Conservation (phyloP, 2,888 invertebrate species). For the Panopea generosa region DNA sequence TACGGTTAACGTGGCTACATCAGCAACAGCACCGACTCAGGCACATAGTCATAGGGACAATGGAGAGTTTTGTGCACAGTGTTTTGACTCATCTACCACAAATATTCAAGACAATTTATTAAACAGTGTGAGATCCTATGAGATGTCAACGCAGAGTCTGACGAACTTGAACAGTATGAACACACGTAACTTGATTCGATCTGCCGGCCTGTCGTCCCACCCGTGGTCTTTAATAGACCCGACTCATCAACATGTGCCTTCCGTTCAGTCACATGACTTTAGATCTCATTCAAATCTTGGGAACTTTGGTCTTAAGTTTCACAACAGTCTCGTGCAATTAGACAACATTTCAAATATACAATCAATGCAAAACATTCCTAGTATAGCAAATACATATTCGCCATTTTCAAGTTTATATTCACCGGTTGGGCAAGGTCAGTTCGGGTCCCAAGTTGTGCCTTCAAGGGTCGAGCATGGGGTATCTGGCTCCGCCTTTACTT, state of each 20-base stretch:
- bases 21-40: not conserved
- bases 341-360: constrained; percentile 53
- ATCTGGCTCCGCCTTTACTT: constrained; percentile 45
- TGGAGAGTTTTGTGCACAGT: constrained; percentile 52
- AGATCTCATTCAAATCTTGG: constrained; percentile 41
- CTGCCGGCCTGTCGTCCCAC: constrained; percentile 30
- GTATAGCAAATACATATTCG: constrained; percentile 50
- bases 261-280: constrained; percentile 38
- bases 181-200: constrained; percentile 44
- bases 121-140: constrained; percentile 54
- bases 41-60: constrained; percentile 23
- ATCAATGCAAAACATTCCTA: constrained; percentile 42
- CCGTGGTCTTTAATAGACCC: constrained; percentile 53
- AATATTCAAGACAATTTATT: constrained; percentile 58
- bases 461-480: constrained; percentile 45
- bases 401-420: constrained; percentile 53
- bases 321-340: constrained; percentile 57
- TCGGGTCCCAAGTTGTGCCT: constrained; percentile 35
- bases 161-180: constrained; percentile 42
- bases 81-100: constrained; percentile 45
- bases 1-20: not conserved
- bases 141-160: constrained; percentile 51
- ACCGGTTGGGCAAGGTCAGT: constrained; percentile 37
- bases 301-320: constrained; percentile 55
- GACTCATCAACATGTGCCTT: constrained; percentile 5